Conservation (phyloP, 1,140 invertebrate species). For the Gonioctena quinquepunctata region DNA sequence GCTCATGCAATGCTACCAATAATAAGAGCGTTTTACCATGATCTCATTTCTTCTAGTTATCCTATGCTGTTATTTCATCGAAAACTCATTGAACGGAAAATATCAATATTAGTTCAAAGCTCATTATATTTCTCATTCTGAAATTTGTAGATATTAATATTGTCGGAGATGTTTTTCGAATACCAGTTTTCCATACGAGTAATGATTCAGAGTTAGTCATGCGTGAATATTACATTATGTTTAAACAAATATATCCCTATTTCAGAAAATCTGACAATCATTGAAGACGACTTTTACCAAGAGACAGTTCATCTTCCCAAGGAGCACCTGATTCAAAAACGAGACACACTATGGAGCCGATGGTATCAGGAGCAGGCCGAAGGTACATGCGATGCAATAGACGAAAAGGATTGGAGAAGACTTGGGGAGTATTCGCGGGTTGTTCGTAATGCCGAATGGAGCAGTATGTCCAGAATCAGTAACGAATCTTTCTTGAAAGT, state of each 20-base stretch:
- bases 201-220: no score
- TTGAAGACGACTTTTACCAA: constrained; percentile 41
- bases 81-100: background rate
- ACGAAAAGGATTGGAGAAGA: background rate
- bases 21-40: no score
- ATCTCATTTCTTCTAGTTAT: no score
- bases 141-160: background rate
- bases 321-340: constrained; percentile 32
- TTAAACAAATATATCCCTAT: background rate
- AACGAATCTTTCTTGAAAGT: constrained; percentile 73
- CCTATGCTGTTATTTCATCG: no score
- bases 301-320: constrained; percentile 18
- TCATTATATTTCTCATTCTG: background rate
- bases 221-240: no score
- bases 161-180: background rate
- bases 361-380: constrained; percentile 13
- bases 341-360: constrained; percentile 17
- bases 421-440: constrained; percentile 17
- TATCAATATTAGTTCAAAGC: background rate
- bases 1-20: no score
- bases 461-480: constrained; percentile 35
- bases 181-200: background rate
- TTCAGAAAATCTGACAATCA: constrained; percentile 27
- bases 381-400: constrained; percentile 18
- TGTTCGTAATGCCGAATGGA: constrained; percentile 31